Base-by-base conservation (phyloP, 2,888 invertebrate genomes). In the Agrotis exclamationis region DNA sequence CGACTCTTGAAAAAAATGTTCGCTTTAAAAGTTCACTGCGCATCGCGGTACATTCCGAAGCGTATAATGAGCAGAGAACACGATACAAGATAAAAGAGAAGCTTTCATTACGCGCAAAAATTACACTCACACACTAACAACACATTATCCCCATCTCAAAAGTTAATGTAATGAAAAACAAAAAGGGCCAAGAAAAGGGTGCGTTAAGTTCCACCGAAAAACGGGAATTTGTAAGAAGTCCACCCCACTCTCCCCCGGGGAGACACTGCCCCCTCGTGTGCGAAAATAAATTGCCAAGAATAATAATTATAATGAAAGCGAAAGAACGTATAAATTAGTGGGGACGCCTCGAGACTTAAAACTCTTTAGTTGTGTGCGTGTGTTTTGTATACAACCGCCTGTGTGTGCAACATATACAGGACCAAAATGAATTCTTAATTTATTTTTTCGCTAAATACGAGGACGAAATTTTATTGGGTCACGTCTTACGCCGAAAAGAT, bases 151-250 rank as follows among this genome's bases (percentile, higher is more conserved):
- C 91, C 90, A 92, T 90, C 94, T 96, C 95, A 95, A 94, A 96
- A 96, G 95, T 96, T 96, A 96, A 96, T 96, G 96, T 95, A 96
- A 96, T 96, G 96, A 96, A 96, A 96, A 96, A 96, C 96, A 96
- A 96, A 96, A 96, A 96, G 96, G 95, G 94, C 95, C 95, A 96
- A 96, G 96, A 95, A 96, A 95, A 96, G 96, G 96, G 96, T 96
- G 95, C 95, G 95, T 93, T 94, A 96, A 94, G 96, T 95, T 95
- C 95, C 93, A 91, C 94, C 96, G 95, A 96, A 96, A 96, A 96
- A 96, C 96, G 96, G 93, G 95, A 96, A 95, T 96, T 96, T 94
- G 95, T 96, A 96, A 96, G 96, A 96, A 95, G 94, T 92, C 91
- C 88, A 93, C 93, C 87, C 92, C 89, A 83, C 80, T 84, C 86